Base-by-base conservation (phyloP, 2,888 invertebrate species). In the Agrochola lychnidis region DNA sequence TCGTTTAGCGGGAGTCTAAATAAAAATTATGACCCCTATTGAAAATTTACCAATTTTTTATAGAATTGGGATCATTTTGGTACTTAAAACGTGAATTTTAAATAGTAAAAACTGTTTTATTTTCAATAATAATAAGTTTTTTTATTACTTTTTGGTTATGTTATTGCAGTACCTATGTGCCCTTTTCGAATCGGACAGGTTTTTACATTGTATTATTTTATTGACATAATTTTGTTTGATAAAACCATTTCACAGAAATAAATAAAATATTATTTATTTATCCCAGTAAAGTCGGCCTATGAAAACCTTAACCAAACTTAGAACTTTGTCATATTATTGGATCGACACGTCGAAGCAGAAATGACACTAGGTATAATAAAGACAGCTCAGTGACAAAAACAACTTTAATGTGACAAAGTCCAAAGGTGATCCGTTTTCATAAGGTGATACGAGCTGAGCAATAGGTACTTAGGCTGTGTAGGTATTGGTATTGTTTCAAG, bases 401-500 rank as follows among this genome's bases (percentile, higher is more conserved):
- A 4, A 56, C 25, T 22, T 64, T 57, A 7, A 42, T 78, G n/a
- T 25, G 51, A 42, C 57, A 19, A 68, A 16, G 30, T 67, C 57
- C 45, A 36, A 61, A 22, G 16, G 42, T 12, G 59, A 53, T 79
- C 30, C 42, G 45, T 16, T 62, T 56, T 19, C 62, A 14, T 53
- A 62, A 78, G 19, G 0, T 36, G 59, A 67, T 61, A 66, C 25
- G 12, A 73, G 5, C 22, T 16, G 16, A 64, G 48, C 22, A 40
- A 30, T 30, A 30, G 16, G 40, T 40, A 48, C 63, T 77, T 56
- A 53, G 5, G 9, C 36, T n/a, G 16, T 40, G 4, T 9, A 57
- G 16, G 40, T 40, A 56, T 22, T 53, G 48, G 64, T 36, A 42
- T 76, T 75, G 74, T 64, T 48, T 14, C 56, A 19, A 53, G 10